Evolutionary conservation across 1,140 invertebrate genomes (phyloP).

Genomic region (Caenorhabditis briggsae): DNA sequence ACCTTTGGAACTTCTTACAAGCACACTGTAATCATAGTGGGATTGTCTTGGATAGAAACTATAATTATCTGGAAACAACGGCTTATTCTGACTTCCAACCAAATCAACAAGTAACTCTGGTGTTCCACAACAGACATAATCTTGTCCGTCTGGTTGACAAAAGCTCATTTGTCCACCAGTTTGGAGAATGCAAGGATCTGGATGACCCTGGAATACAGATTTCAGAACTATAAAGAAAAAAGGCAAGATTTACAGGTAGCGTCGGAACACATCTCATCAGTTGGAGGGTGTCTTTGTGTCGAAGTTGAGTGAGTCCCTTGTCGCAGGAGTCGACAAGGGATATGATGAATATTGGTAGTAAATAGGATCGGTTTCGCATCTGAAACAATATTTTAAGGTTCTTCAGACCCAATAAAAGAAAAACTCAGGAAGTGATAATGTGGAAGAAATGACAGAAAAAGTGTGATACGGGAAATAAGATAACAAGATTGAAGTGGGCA

Average conservation of each 20-base stretch:
- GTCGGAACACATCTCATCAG: conserved; percentile 44
- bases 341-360: background rate
- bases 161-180: conserved; percentile 42
- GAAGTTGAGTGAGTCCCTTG: conserved; percentile 29
- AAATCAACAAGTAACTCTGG: background rate
- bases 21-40: conserved; percentile 16
- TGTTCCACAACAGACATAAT: conserved; percentile 39
- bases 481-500: background rate
- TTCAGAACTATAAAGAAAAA: too few species aligned
- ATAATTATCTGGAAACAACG: conserved; percentile 1
- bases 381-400: too few species aligned
- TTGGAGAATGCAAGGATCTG: conserved; percentile 32
- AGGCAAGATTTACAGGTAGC: background rate
- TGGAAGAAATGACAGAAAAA: conserved; percentile 46
- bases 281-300: conserved; percentile 42
- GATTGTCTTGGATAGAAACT: conserved; percentile 38
- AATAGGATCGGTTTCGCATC: conserved; percentile 19
- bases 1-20: conserved; percentile 7
- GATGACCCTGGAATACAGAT: background rate
- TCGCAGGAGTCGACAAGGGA: conserved; percentile 9
- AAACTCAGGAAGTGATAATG: conserved; percentile 5
- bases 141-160: conserved; percentile 34
- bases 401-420: too few species aligned
- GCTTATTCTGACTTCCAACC: conserved; percentile 17
- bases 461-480: conserved; percentile 24